These are phyloP conservation scores for Steinernema scapterisci DNA, from an alignment of 2,888 invertebrate species.

Conservation along the genomic window DNA sequence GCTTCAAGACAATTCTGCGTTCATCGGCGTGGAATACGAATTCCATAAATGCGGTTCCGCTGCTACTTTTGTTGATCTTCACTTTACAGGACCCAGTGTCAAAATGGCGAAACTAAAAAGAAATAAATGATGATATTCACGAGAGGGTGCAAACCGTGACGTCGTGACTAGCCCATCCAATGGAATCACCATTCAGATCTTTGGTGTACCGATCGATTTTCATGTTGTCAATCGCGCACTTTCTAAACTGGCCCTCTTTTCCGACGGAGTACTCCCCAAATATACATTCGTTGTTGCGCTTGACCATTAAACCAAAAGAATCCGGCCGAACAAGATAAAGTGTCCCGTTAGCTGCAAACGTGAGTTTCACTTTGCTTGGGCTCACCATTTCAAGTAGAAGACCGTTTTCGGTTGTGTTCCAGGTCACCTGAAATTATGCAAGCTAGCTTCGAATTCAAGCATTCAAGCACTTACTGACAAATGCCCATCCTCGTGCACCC, in stretches of 20 bases:
- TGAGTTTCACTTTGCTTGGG: not conserved
- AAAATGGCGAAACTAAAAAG: not conserved
- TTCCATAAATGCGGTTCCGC: not conserved
- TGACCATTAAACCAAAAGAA: not conserved
- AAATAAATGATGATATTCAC: not conserved
- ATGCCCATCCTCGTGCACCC: not conserved
- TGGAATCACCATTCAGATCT: not conserved
- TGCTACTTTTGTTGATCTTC: not conserved
- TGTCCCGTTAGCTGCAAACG: not conserved
- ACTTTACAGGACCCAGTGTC: not conserved
- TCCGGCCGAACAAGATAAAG: not conserved
- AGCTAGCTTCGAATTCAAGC: not conserved
- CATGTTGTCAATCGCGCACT: not conserved
- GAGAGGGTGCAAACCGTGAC: not conserved
- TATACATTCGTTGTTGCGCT: not conserved
- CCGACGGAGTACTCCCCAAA: not conserved
- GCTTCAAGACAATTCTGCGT: too few species aligned
- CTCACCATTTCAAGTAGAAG: not conserved
- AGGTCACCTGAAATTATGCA: not conserved
- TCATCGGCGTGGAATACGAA: too few species aligned
- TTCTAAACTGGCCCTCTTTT: not conserved
- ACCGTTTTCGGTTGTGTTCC: not conserved
- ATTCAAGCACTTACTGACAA: not conserved
- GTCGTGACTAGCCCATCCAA: not conserved
- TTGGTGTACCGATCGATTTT: not conserved